Conservation (phyloP, 2,113 vertebrate genomes). For the Cyprinodon variegatus region DNA sequence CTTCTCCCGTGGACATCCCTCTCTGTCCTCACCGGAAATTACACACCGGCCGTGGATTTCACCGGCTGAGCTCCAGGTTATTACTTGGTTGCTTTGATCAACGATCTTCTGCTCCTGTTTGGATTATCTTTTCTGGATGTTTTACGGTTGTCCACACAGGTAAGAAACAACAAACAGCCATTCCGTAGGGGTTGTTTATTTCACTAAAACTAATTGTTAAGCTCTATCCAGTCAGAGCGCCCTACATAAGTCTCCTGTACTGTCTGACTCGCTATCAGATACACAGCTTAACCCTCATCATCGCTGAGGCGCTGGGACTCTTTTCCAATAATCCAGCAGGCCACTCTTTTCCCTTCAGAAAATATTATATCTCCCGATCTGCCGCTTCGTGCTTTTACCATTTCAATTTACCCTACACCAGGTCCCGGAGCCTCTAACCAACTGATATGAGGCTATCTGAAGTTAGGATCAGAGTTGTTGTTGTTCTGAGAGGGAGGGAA, state of each 20-base stretch:
- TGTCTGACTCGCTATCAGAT: constrained; percentile 22
- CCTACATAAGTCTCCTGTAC: constrained; percentile 7
- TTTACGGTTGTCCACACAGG: constrained; percentile 69
- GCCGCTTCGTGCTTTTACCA: constrained; percentile 14
- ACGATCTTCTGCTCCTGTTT: constrained; percentile 34
- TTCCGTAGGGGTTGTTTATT: not conserved
- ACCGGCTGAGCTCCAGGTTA: constrained; percentile 51
- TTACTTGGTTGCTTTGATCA: constrained; percentile 40
- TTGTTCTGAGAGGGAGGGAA: constrained; percentile 9
- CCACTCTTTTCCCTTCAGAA: constrained; percentile 43
- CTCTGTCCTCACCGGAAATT: constrained; percentile 42
- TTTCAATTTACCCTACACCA: constrained; percentile 26
- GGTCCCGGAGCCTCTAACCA: constrained; percentile 31
- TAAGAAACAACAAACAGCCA: constrained; percentile 35
- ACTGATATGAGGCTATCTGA: constrained; percentile 35
- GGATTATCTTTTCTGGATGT: constrained; percentile 73
- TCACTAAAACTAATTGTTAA: constrained; percentile 22
- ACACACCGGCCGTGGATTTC: constrained; percentile 50
- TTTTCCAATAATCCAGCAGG: constrained; percentile 53
- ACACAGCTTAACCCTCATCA: constrained; percentile 49
- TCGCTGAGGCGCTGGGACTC: constrained; percentile 35
- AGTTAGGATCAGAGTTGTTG: constrained; percentile 48
- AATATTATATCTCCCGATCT: constrained; percentile 36
- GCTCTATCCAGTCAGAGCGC: constrained; percentile 22
- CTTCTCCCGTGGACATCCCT: constrained; percentile 57